Evolutionary conservation across 2,113 vertebrate species (phyloP), one percentile per base, ranked within the genome.

Genomic region (Ceyx margarethae): DNA sequence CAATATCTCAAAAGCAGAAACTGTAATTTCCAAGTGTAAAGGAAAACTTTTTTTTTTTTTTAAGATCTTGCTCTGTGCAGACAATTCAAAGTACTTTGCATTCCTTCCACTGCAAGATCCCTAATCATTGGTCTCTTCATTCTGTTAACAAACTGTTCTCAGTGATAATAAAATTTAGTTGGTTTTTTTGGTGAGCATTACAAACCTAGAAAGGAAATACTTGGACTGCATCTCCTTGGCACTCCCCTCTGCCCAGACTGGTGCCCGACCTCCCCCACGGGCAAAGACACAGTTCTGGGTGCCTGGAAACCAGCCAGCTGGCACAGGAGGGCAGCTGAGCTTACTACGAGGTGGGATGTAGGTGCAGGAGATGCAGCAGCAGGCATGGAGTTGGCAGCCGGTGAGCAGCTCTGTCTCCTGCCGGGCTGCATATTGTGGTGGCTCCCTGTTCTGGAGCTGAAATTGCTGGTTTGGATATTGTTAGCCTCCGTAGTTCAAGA

Each of bases 281-380:
- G 42, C 53, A 31, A 3, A 12, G 31, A 43, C 33, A 8, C 20
- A 0, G 35, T 0, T 18, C 26, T 1, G 25, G 46, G 6, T 3
- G 5, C 1, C 25, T 12, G 42, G 2, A 8, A 9, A 20, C 3
- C 22, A 29, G 13, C 5, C 0, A 6, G 2, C 22, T 7, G 43
- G 57, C 3, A 2, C 2, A 2, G 15, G 81, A 29, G 48, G 40
- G 26, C 33, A 4, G 51, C 46, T 4, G 14, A 4, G 2, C 35
- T 8, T 2, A 4, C 1, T 1, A 3, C 5, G 25, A 21, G 56
- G 20, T 21, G 53, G 2, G 11, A 3, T 3, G 1, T 0, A 4
- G 3, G 1, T 1, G 7, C 2, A 6, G 67, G 66, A 29, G 53
- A 8, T 8, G 60, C 33, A 12, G 60, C 29, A 13, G 42, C 5